Evolutionary conservation across 2,888 invertebrate genomes (phyloP).

Genomic region (Zygaena filipendulae): DNA sequence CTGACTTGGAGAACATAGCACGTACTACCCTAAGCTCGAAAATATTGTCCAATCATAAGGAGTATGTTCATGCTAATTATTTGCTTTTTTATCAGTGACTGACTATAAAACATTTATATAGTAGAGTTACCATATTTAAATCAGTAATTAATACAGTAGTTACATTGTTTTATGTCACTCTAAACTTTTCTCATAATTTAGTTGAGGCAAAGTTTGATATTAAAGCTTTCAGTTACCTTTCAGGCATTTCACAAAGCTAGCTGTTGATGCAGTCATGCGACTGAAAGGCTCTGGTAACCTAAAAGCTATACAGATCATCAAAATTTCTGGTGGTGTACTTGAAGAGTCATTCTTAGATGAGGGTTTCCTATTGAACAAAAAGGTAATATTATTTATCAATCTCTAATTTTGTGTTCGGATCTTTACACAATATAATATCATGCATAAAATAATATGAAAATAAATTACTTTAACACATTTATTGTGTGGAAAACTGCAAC

Average conservation of each 20-base stretch:
- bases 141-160: too few species aligned
- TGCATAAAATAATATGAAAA: too few species aligned
- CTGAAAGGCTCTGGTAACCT: constrained; percentile 96
- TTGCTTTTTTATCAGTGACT: too few species aligned
- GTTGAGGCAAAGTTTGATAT: too few species aligned
- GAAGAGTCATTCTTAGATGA: constrained; percentile 97
- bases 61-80: constrained; percentile 48
- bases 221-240: too few species aligned
- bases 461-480: constrained; percentile 4
- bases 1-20: constrained; percentile 96
- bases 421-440: too few species aligned
- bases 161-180: too few species aligned
- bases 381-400: constrained; percentile 46
- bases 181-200: too few species aligned
- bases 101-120: too few species aligned
- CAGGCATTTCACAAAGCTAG: constrained; percentile 89
- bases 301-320: constrained; percentile 97
- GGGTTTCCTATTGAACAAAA: constrained; percentile 95
- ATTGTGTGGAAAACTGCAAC: constrained; percentile 1
- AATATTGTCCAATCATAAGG: constrained; percentile 96
- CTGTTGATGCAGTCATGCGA: constrained; percentile 95
- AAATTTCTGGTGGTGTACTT: constrained; percentile 93
- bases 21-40: constrained; percentile 98
- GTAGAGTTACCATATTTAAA: too few species aligned
- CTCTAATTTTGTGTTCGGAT: too few species aligned